A percentile compares a stretch with the other conserved stretches of the same genome.
These are phyloP conservation scores for Oreocharis arfaki DNA, from an alignment of 2,113 vertebrate species.

Conservation along the genomic window DNA sequence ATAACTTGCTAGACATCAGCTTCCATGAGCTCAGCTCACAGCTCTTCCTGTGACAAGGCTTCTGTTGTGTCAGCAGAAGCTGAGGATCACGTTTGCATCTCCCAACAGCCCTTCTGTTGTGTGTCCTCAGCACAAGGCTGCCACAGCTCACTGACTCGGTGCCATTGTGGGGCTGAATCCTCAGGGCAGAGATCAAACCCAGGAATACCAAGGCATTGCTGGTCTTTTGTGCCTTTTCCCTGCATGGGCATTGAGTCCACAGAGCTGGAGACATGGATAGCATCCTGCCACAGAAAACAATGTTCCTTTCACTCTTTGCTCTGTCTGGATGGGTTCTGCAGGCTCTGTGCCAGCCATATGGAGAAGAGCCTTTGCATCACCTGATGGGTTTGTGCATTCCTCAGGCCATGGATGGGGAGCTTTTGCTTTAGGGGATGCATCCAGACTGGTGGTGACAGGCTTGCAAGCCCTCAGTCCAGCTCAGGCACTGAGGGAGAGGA, in stretches of 20 bases:
- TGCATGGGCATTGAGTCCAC: background rate
- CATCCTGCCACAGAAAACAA: background rate
- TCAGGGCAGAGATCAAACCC: slow-evolving; percentile 53
- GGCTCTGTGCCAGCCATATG: background rate
- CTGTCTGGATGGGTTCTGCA: background rate
- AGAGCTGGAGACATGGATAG: background rate
- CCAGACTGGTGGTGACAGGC: background rate
- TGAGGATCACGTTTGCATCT: background rate
- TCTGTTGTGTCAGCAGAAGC: background rate
- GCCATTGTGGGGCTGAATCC: background rate
- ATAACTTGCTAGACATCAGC: background rate
- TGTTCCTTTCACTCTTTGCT: background rate
- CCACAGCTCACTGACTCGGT: rapidly evolving
- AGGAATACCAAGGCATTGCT: slow-evolving; percentile 8
- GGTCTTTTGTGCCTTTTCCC: slow-evolving; percentile 39
- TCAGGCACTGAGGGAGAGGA: background rate
- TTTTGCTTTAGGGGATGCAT: background rate
- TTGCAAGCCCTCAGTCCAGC: rapidly evolving
- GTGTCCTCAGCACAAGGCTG: background rate
- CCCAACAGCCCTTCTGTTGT: rapidly evolving
- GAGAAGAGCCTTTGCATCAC: background rate
- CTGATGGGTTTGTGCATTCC: background rate
- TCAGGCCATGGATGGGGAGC: background rate
- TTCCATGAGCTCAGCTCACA: background rate
- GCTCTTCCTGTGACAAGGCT: background rate